phyloP scores from a whole-genome alignment of 2,888 invertebrate species.

The Sarcophaga subvicina region DNA sequence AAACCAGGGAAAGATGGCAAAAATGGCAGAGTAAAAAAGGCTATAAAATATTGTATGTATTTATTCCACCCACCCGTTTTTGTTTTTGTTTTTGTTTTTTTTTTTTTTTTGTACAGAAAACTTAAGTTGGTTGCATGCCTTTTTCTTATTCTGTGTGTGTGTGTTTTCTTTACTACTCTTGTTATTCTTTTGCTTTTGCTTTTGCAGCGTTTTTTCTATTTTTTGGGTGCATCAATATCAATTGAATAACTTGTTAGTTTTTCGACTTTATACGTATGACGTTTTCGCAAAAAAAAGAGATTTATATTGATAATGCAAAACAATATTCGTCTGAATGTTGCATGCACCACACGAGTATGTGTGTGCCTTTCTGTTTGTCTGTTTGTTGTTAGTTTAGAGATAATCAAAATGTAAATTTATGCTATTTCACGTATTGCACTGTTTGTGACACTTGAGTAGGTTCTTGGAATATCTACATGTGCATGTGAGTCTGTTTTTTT shows the following conservation, averaged over 20 bases:
- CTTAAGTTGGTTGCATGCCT: neutral
- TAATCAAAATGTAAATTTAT: slow-evolving; percentile 69
- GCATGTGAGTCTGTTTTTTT: slow-evolving; percentile 28
- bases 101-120: neutral
- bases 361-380: slow-evolving; percentile 30
- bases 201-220: neutral
- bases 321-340: neutral
- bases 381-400: slow-evolving; percentile 50
- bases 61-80: slow-evolving; percentile 69
- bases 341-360: slow-evolving; percentile 14
- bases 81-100: slow-evolving; percentile 35
- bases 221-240: slow-evolving; percentile 67
- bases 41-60: slow-evolving; percentile 56
- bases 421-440: slow-evolving; percentile 69
- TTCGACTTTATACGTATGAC: slow-evolving; percentile 47
- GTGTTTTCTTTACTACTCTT: neutral
- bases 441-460: slow-evolving; percentile 69
- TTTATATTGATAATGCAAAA: slow-evolving; percentile 62
- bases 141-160: neutral
- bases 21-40: neutral
- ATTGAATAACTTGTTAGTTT: slow-evolving; percentile 67
- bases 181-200: slow-evolving; percentile 1
- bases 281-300: slow-evolving; percentile 41
- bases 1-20: slow-evolving; percentile 10
- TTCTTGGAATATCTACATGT: slow-evolving; percentile 58